Evolutionary conservation across 2,113 vertebrate genomes (phyloP).

Genomic region (Shinisaurus crocodilurus): DNA sequence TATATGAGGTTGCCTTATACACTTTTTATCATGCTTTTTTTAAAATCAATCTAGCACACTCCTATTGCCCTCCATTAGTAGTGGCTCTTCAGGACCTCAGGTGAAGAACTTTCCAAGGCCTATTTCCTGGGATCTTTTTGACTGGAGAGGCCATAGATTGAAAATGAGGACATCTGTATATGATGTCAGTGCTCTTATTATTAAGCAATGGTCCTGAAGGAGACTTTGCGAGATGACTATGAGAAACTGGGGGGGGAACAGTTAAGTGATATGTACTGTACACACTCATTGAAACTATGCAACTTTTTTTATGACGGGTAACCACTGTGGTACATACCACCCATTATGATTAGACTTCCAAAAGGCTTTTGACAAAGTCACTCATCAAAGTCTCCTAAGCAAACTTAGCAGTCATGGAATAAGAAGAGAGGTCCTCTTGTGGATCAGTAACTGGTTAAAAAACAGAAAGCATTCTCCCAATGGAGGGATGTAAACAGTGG

Average conservation of each 20-base stretch:
- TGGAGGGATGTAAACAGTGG: too few species aligned
- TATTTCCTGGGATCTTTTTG: background rate
- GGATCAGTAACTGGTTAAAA: too few species aligned
- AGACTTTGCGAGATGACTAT: background rate
- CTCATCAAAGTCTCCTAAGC: too few species aligned
- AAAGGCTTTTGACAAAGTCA: too few species aligned
- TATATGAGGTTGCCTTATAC: background rate
- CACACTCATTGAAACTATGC: slow-evolving; percentile 33
- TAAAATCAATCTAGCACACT: background rate
- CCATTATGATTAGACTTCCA: slow-evolving; percentile 31
- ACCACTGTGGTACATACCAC: slow-evolving; percentile 6
- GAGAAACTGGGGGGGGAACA: background rate
- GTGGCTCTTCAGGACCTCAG: background rate
- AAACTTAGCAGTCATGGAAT: too few species aligned
- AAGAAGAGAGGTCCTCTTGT: too few species aligned
- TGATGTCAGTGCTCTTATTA: background rate
- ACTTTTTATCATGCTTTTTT: background rate
- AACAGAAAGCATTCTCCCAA: too few species aligned
- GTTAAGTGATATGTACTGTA: rapidly evolving
- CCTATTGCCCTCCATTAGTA: background rate
- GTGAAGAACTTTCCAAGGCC: background rate
- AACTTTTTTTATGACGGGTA: slow-evolving; percentile 34
- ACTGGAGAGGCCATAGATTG: background rate
- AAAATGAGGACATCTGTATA: background rate
- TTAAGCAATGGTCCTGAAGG: background rate